phyloP scores from a whole-genome alignment of 2,113 vertebrate species.

The Notarius quadriscutis region DNA sequence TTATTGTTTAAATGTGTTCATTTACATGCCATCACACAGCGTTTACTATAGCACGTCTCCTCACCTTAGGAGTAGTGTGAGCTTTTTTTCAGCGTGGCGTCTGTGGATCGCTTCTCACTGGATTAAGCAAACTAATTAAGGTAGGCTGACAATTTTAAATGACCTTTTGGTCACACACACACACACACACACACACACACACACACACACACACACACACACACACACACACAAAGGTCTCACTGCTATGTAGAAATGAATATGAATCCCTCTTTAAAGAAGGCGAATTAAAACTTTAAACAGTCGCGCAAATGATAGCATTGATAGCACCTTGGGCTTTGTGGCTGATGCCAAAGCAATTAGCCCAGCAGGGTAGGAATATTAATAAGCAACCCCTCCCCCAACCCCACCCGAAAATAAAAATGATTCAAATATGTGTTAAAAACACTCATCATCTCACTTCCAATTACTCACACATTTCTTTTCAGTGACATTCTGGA shows the following conservation, averaged over 20 bases:
- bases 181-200: slow-evolving; percentile 13
- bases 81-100: not conserved
- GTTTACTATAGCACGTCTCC: not conserved
- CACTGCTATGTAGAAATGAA: slow-evolving; percentile 66
- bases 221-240: slow-evolving; percentile 40
- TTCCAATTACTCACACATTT: slow-evolving; percentile 77
- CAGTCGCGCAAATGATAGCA: slow-evolving; percentile 57
- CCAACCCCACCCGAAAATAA: not conserved
- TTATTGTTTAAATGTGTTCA: not conserved
- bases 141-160: slow-evolving; percentile 67
- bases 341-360: slow-evolving; percentile 73
- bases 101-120: slow-evolving; percentile 34
- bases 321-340: slow-evolving; percentile 69
- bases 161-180: slow-evolving; percentile 65
- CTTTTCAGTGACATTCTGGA: slow-evolving; percentile 65
- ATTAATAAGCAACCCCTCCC: not conserved
- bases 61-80: not conserved
- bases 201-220: no score
- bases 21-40: slow-evolving; percentile 1
- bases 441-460: slow-evolving; percentile 67
- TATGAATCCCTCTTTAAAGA: slow-evolving; percentile 37
- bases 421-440: slow-evolving; percentile 36
- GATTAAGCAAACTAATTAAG: slow-evolving; percentile 75
- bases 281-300: slow-evolving; percentile 59
- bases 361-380: slow-evolving; percentile 55